Evolutionary conservation across 2,888 invertebrate species (phyloP).

Genomic region (Caenorhabditis sinica): DNA sequence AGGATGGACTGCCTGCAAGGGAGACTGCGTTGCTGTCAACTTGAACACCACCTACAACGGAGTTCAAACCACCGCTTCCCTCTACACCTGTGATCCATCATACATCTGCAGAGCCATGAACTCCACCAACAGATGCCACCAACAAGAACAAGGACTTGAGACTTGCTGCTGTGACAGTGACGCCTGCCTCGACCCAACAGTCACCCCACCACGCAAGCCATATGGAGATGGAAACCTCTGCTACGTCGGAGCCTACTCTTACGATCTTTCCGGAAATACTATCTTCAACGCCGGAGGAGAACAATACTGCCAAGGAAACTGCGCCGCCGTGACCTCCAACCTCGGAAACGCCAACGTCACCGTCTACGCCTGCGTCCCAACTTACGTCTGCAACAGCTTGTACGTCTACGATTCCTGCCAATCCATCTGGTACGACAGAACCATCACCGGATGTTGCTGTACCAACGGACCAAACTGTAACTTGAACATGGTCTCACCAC

Average conservation of each 20-base stretch:
- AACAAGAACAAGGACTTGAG: constrained; percentile 64
- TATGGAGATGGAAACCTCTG: constrained; percentile 66
- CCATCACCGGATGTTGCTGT: constrained; percentile 72
- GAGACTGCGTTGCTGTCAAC: constrained; percentile 70
- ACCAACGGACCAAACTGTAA: constrained; percentile 70
- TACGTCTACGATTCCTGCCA: constrained; percentile 59
- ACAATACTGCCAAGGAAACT: constrained; percentile 71
- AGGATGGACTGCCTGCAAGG: constrained; percentile 71
- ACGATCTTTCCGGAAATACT: constrained; percentile 51
- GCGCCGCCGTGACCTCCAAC: constrained; percentile 64
- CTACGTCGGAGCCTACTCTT: constrained; percentile 70
- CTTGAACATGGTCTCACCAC: constrained; percentile 49
- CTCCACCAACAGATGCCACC: constrained; percentile 58
- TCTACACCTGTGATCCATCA: constrained; percentile 75
- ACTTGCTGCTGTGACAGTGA: constrained; percentile 67
- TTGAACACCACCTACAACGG: constrained; percentile 67
- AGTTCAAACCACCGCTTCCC: constrained; percentile 45
- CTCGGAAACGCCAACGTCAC: constrained; percentile 60
- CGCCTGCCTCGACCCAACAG: constrained; percentile 69
- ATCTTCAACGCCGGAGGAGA: constrained; percentile 64
- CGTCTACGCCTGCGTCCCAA: constrained; percentile 68
- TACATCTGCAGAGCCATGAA: constrained; percentile 66
- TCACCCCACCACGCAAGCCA: constrained; percentile 63
- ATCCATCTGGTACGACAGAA: constrained; percentile 50
- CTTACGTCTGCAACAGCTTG: constrained; percentile 63